Conservation (phyloP, 2,113 vertebrate species). For the Leucoraja erinaceus region DNA sequence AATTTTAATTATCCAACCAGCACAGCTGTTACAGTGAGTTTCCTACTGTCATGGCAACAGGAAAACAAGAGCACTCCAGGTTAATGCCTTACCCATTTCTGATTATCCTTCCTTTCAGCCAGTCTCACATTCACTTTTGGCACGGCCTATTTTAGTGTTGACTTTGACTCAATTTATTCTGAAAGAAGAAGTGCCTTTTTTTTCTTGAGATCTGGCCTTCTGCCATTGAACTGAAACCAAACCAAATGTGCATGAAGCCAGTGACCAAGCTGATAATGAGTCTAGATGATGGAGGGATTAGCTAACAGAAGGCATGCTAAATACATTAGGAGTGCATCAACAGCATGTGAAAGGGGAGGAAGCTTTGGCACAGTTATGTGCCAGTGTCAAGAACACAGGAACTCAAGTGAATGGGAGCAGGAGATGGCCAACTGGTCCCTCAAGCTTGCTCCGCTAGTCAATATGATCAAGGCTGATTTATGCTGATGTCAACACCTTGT, state of each 20-base stretch:
- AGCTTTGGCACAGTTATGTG: too few relatives aligned
- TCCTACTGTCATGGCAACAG: neutral
- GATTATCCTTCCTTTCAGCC: neutral
- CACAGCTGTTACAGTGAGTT: neutral
- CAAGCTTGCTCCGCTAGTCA: too few relatives aligned
- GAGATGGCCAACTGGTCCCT: too few relatives aligned
- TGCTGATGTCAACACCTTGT: too few relatives aligned
- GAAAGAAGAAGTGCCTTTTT: neutral
- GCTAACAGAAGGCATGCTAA: neutral
- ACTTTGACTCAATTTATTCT: neutral
- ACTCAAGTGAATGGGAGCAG: too few relatives aligned
- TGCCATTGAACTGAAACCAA: neutral
- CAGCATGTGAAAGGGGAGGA: neutral
- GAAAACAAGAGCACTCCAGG: neutral
- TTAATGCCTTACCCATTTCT: neutral
- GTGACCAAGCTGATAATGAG: neutral
- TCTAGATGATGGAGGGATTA: neutral
- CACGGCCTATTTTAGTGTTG: neutral
- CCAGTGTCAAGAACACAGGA: too few relatives aligned
- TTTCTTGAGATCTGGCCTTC: neutral
- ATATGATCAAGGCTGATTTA: too few relatives aligned
- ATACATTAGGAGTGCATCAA: neutral
- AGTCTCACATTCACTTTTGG: conserved; percentile 5
- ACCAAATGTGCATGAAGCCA: neutral
- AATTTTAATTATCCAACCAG: neutral